Evolutionary conservation across 2,113 vertebrate genomes (phyloP).

Genomic region (Psilopogon haemacephalus): DNA sequence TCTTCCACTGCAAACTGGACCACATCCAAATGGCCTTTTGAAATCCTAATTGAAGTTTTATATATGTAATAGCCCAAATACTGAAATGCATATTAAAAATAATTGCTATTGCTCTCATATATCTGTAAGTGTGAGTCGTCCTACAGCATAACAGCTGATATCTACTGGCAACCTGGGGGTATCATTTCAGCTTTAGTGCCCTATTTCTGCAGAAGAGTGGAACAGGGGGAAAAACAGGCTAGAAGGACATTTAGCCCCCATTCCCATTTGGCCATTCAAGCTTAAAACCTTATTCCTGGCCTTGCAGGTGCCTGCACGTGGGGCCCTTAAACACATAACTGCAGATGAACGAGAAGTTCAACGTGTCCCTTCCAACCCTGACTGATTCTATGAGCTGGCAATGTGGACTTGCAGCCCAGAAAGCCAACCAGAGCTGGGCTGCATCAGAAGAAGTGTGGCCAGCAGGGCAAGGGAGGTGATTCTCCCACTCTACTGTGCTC

Average conservation of each 20-base stretch:
- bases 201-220: not conserved
- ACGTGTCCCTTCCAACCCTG: too few relatives aligned
- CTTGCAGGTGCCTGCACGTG: not conserved
- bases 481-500: too few relatives aligned
- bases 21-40: constrained; percentile 6
- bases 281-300: not conserved
- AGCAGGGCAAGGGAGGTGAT: too few relatives aligned
- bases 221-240: not conserved
- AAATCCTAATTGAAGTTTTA: constrained; percentile 51
- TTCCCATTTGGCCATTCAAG: not conserved
- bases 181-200: not conserved
- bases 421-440: too few relatives aligned
- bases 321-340: not conserved
- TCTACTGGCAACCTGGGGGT: not conserved
- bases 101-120: not conserved
- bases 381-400: too few relatives aligned
- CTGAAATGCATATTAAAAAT: constrained; percentile 29
- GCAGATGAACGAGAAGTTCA: too few relatives aligned
- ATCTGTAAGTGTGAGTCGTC: not conserved
- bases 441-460: too few relatives aligned
- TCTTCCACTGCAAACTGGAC: not conserved
- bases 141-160: not conserved
- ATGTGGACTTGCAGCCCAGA: too few relatives aligned
- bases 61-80: not conserved
- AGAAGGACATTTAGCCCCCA: not conserved